Evolutionary conservation across 2,797 vertebrate species (phyloP).

Genomic region (Anas capensis): DNA sequence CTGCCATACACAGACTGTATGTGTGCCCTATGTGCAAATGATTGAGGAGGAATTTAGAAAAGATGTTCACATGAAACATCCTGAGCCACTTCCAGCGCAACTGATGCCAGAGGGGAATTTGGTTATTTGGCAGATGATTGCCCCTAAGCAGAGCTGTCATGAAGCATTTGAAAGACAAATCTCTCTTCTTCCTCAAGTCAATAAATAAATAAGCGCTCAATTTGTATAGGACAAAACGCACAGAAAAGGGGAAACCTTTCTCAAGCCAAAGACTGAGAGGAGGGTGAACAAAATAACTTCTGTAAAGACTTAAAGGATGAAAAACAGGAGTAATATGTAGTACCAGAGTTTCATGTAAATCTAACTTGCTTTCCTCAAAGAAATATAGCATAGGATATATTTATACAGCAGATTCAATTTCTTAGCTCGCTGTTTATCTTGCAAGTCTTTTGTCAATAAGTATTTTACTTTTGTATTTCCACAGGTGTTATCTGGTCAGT

Average conservation of each 20-base stretch:
- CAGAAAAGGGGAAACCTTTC: neutral
- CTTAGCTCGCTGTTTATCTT: neutral
- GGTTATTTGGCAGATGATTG: neutral
- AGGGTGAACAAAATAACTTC: neutral
- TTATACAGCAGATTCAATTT: neutral
- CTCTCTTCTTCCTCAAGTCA: neutral
- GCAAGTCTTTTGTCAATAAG: neutral
- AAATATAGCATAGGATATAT: neutral
- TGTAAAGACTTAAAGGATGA: neutral
- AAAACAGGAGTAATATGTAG: neutral
- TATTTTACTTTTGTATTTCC: neutral
- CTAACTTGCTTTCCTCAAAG: neutral
- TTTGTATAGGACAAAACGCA: neutral
- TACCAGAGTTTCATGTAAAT: neutral
- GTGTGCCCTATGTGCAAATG: neutral
- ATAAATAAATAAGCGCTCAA: neutral
- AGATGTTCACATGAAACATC: slow-evolving; percentile 1
- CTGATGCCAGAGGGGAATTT: neutral
- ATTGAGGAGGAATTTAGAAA: slow-evolving; percentile 21
- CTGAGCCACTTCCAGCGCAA: neutral
- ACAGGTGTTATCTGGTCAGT: neutral
- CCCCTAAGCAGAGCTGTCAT: neutral
- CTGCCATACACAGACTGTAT: neutral
- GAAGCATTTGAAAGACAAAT: neutral
- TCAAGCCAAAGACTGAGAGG: neutral